Percentiles rank a stretch among this genome's conserved stretches.
Conservation (phyloP, 1,140 invertebrate genomes). For the Pogonomyrmex californicus region DNA sequence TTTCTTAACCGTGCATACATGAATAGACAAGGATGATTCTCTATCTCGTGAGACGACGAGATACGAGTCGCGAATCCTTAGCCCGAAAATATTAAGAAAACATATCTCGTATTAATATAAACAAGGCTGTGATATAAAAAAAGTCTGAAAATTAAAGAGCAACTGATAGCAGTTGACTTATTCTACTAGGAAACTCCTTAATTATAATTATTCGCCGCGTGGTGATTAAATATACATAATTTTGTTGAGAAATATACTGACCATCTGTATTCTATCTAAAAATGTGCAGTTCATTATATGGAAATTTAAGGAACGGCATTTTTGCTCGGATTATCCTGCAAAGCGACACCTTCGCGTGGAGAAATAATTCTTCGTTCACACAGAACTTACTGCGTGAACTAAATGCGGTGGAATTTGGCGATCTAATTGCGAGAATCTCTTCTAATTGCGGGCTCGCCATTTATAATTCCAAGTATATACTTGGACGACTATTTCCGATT, state of each 20-base stretch:
- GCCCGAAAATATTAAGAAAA: background rate
- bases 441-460: slow-evolving; percentile 40
- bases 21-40: slow-evolving; percentile 14
- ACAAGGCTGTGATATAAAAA: background rate
- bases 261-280: background rate
- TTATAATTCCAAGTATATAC: slow-evolving; percentile 50
- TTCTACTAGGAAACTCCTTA: background rate
- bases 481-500: slow-evolving; percentile 40
- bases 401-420: slow-evolving; percentile 35
- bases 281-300: background rate
- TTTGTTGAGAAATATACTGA: background rate
- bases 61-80: background rate
- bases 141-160: background rate
- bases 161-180: background rate
- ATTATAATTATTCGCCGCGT: background rate
- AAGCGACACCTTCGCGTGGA: slow-evolving; percentile 14
- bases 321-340: background rate
- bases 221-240: background rate
- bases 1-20: slow-evolving; percentile 15
- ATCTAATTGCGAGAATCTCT: slow-evolving; percentile 44
- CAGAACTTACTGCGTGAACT: slow-evolving; percentile 32
- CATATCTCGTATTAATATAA: background rate
- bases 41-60: background rate
- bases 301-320: background rate
- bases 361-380: slow-evolving; percentile 11